A percentile compares a stretch with the other conserved stretches of the same genome.
Conservation (phyloP, 2,113 vertebrate genomes). For the Malurus alboscapulatus region DNA sequence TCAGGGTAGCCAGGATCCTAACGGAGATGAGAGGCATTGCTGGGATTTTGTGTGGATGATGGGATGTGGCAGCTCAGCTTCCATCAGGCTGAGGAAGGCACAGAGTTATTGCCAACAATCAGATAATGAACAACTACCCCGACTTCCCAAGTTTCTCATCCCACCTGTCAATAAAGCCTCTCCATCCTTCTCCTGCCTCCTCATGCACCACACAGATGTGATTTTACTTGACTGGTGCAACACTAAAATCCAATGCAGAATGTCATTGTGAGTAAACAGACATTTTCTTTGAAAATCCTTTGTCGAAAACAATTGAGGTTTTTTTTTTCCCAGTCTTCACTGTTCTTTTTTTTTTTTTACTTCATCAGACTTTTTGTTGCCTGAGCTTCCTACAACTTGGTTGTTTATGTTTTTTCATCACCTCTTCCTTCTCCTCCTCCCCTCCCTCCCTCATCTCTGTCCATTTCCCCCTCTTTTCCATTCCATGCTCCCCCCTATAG, state of each 20-base stretch:
- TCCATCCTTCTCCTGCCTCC: neutral
- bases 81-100: neutral
- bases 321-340: neutral
- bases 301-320: neutral
- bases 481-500: neutral
- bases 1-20: neutral
- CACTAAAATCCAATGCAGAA: neutral
- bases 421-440: neutral
- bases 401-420: neutral
- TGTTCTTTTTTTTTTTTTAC: neutral
- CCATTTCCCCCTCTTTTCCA: neutral
- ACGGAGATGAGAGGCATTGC: neutral
- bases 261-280: conserved; percentile 23
- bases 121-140: conserved; percentile 28
- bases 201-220: neutral
- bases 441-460: neutral
- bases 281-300: neutral
- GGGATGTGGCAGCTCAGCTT: neutral
- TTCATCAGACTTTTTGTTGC: neutral
- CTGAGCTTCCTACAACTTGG: neutral
- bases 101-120: neutral
- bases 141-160: neutral
- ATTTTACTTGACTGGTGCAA: conserved; percentile 29
- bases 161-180: conserved; percentile 23
- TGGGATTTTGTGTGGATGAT: neutral